A percentile compares a stretch with the other conserved stretches of the same genome.
Conservation (phyloP, 1,140 invertebrate species). For the Hylaeus volcanicus region DNA sequence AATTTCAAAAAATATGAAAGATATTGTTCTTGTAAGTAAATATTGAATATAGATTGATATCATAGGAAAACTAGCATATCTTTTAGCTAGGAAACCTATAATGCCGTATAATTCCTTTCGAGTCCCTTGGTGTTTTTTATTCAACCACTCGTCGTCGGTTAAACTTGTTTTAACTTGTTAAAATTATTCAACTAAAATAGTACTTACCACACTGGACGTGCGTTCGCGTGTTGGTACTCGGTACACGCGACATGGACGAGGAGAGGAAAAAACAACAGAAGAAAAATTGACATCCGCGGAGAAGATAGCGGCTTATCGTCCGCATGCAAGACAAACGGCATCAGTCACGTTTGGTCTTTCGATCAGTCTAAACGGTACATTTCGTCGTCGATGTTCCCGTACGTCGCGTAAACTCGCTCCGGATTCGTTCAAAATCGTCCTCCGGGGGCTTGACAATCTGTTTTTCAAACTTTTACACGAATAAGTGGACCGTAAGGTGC, state of each 20-base stretch:
- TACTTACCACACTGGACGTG: no score
- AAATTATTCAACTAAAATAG: no score
- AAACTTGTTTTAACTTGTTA: no score
- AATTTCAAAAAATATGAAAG: no score
- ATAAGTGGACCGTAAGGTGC: background rate
- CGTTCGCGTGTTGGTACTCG: no score
- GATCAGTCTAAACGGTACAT: constrained; percentile 19
- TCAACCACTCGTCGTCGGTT: background rate
- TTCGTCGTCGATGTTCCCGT: background rate
- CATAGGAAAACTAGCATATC: no score
- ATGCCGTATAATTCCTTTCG: no score
- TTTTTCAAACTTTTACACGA: background rate
- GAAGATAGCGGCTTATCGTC: constrained; percentile 63
- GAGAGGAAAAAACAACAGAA: background rate
- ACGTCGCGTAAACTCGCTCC: no score
- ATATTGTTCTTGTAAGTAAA: no score
- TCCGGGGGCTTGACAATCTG: background rate
- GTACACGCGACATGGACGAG: constrained; percentile 1
- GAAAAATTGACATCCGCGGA: constrained; percentile 64
- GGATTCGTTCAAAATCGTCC: background rate
- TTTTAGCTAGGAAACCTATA: no score
- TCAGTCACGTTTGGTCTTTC: constrained; percentile 52
- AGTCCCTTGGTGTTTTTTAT: no score
- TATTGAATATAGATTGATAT: no score
- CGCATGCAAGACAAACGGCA: constrained; percentile 34